Evolutionary conservation across 2,797 vertebrate genomes (phyloP), one percentile per base, ranked within the genome.

Genomic region (Falco rusticolus): DNA sequence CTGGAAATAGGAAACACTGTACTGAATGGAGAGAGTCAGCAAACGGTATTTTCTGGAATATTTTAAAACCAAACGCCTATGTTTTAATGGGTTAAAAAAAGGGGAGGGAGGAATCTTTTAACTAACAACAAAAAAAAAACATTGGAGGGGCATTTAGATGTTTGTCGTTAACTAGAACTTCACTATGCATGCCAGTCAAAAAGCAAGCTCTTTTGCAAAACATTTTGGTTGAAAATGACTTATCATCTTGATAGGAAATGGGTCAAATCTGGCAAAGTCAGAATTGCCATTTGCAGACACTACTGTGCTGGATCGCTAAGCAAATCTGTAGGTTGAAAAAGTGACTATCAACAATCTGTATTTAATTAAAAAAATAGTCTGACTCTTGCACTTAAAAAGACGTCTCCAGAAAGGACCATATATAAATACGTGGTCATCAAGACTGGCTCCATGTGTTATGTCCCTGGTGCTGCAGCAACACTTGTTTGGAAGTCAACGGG

Each of bases 51-150:
- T 85, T 72, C 54, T n/a, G 41, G 26, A 72, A 57, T 20, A 57
- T 63, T 82, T 68, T 77, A 72, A 92, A 63, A 15, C 11, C 6
- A 29, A 77, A 29, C 0, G 2, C 9, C 19, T 33, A 13, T 57
- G 17, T n/a, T 81, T 53, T 24, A 72, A 68, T 16, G 13, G 4
- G 6, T 68, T 33, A 53, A 31, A 60, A 72, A 72, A 39, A 29
- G 3, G 1, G 2, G 1, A 3, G 8, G 7, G 3, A 3, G 5
- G 4, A 43, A 22, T 31, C 20, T 53, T 88, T 47, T n/a, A 60
- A 71, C 8, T 21, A 3, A 9, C 57, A 71, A 78, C 16, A 25
- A 50, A 39, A 39, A 39, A 39, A 39, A 45, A 51, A 13, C 41
- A 20, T 1, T 7, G 3, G 7, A 3, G 1, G 3, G 10, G 11